Evolutionary conservation across 2,113 vertebrate species (phyloP), one percentile per base, ranked within the genome.

Genomic region (Limanda limanda): DNA sequence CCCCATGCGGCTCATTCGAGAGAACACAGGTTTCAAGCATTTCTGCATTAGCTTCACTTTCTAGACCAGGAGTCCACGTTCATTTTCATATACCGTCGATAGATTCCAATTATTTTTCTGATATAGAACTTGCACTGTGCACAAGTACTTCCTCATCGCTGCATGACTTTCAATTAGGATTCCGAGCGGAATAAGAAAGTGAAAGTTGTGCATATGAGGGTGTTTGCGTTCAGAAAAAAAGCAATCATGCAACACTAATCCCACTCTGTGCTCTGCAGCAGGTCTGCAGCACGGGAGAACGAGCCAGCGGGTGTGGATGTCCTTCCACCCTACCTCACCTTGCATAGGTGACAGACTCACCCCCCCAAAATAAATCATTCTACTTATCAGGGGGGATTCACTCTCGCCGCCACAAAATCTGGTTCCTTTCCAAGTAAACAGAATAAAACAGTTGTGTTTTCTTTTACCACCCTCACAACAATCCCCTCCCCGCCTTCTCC

Each of bases 221-320:
- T 62, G 14, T 78, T 20, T 68, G 70, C 83, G 48, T 52, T 66
- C 24, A 55, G 21, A 56, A 24, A 17, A 79, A 58, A 57, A 55
- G 65, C 54, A 47, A 66, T 78, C 60, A 60, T 74, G 70, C 76
- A 78, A 70, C 14, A 63, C 78, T 74, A 79, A 78, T 89, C 59
- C 73, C 62, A 35, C 76, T 73, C 76, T 76, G 48, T 35, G 27
- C 51, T 76, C 68, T 67, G 58, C 57, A 2, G 51, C 64, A 78
- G 61, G 58, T 68, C 74, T 67, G 35, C 15, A 25, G 61, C 47
- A 67, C 45, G 78, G 71, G 17, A 31, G 18, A 63, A 48, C 25
- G 71, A 66, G 23, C 42, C 66, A 47, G 31, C 3, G 1, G 52
- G 2, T 23, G 60, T 35, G 9, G 14, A 66, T 24, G 62, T 42